Base-by-base conservation (phyloP, 1,140 invertebrate genomes). In the honey bee (Apis mellifera) region DNA sequence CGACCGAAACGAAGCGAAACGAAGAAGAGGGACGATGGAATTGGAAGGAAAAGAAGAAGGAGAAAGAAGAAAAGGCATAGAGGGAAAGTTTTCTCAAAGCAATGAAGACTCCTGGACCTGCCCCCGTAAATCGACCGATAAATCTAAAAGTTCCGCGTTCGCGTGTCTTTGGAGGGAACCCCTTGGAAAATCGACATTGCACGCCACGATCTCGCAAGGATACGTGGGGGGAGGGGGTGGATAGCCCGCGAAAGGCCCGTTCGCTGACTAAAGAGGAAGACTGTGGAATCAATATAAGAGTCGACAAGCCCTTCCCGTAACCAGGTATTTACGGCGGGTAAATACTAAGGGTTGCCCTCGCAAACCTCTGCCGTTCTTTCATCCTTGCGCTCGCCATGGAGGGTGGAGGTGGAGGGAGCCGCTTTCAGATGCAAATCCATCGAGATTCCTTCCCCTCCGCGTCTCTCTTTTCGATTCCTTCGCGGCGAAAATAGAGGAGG, bases 371-470 rank as follows among this genome's bases (percentile, higher is more conserved):
- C 66, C 82, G 81, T 87, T 87, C 86, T 88, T 88, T 87, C 73
- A 82, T 82, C 54, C 62, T 65, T 42, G 54, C 21, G 59, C 54
- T 54, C 62, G 48, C 62, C 60, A 54, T 12, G n/a, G 26, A 54
- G 71, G 55, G 74, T 70, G 78, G n/a, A n/a, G 55, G 60, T 69
- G 62, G 79, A 65, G 71, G 64, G 32, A 42, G 32, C 32, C 54
- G 82, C 86, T 88, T 88, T 88, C 86, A 88, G 73, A 88, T 88
- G 86, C 86, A 88, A 88, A 88, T 88, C 78, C 86, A 85, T 85
- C 78, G 78, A 75, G 69, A 69, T 73, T 21, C 65, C 42, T n/a
- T 62, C 52, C 17, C 42, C n/a, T n/a, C 19, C 65, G 13, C 52
- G 48, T 26, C 48, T 17, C 69, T 19, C n/a, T 42, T 15, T 9